Conservation (phyloP, 1,140 invertebrate genomes). For the Centruroides sculpturatus region DNA sequence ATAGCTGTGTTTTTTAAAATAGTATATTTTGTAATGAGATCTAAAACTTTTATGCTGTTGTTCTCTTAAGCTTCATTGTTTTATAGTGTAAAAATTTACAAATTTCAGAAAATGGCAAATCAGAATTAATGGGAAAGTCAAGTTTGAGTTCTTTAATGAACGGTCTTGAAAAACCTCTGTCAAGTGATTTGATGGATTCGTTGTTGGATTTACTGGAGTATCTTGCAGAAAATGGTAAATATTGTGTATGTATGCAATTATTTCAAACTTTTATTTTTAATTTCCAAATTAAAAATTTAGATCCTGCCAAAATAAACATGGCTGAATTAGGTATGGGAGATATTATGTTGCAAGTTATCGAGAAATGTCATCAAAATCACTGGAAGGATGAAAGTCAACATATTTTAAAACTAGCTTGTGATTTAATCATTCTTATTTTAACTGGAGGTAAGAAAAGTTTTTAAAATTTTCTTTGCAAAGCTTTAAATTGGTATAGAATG, state of each 20-base stretch:
- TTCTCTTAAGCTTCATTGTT: too few species aligned
- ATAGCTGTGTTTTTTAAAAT: too few species aligned
- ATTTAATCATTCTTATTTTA: constrained; percentile 63
- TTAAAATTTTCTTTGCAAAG: neutral
- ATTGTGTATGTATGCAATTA: too few species aligned
- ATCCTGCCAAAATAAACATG: constrained; percentile 56
- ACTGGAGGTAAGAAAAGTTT: constrained; percentile 51
- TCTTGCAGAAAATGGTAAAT: constrained; percentile 29
- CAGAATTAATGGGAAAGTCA: constrained; percentile 9
- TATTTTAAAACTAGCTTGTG: constrained; percentile 64
- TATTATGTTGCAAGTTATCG: constrained; percentile 52
- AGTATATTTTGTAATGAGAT: too few species aligned
- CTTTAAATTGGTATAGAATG: too few species aligned
- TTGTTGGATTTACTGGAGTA: constrained; percentile 29
- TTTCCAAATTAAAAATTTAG: constrained; percentile 29
- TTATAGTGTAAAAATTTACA: neutral
- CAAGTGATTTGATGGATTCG: constrained; percentile 24
- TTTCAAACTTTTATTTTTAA: too few species aligned
- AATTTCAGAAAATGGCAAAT: constrained; percentile 6
- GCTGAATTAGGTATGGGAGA: constrained; percentile 58
- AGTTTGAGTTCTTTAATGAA: constrained; percentile 13
- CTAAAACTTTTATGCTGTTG: too few species aligned
- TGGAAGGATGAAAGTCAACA: constrained; percentile 34
- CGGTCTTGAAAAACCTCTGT: constrained; percentile 19
- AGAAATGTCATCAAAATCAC: constrained; percentile 41